Evolutionary conservation across 2,797 vertebrate genomes (phyloP).

Genomic region (Spheniscus humboldti): DNA sequence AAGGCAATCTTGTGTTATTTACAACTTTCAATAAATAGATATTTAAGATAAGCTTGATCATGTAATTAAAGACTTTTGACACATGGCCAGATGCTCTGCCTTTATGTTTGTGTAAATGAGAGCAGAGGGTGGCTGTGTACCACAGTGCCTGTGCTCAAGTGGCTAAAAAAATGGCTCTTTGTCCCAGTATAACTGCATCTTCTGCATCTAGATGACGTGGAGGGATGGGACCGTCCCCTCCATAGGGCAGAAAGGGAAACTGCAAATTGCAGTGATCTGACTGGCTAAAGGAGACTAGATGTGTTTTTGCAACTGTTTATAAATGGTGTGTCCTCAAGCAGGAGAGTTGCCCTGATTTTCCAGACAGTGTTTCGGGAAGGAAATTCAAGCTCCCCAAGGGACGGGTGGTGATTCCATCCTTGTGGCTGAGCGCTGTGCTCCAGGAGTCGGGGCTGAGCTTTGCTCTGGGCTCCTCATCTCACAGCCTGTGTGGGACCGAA

Average conservation of each 20-base stretch:
- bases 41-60: slow-evolving; percentile 27
- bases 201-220: not conserved
- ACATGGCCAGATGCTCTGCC: slow-evolving; percentile 27
- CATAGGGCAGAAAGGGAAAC: not conserved
- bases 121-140: not conserved
- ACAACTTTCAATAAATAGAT: slow-evolving; percentile 20
- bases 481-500: fast-evolving
- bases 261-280: not conserved
- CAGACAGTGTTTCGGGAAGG: not conserved
- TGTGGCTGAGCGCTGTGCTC: fast-evolving
- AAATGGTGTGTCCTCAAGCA: not conserved
- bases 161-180: not conserved
- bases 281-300: not conserved
- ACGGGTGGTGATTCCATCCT: not conserved
- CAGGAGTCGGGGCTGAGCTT: not conserved
- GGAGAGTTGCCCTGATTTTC: not conserved
- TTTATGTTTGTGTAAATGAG: slow-evolving; percentile 39
- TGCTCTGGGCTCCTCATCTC: not conserved
- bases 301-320: not conserved
- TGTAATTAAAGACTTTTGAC: slow-evolving; percentile 42
- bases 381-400: not conserved
- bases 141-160: not conserved
- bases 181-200: not conserved
- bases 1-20: not conserved
- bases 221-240: not conserved